Evolutionary conservation across 2,113 vertebrate species (phyloP), one percentile per base, ranked within the genome.

Genomic region (Arizona elegans): DNA sequence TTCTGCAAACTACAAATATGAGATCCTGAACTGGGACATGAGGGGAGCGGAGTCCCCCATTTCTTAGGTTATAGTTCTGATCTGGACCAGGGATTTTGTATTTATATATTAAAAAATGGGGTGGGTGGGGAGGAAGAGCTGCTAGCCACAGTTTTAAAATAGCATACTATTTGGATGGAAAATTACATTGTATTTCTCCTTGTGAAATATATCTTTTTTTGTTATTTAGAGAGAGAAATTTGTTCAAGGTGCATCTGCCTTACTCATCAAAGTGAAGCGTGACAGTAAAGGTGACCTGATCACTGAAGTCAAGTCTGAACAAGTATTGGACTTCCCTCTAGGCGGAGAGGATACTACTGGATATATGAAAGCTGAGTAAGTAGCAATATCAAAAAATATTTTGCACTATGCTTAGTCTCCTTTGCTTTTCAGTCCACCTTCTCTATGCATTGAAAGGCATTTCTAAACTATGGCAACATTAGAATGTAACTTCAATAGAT

Each of bases 241-340:
- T 93, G 17, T 98, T 90, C 98, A 97, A 94, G 98, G 98, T 55
- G 95, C 97, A 6, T 91, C 98, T 0, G 96, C 97, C 92, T 98
- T 96, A 96, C 97, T 93, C 86, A 98, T 98, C 95, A 95, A 97
- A 62, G 94, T 99, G 96, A 99, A 98, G 93, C 95, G 96, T 85
- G 86, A 96, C 2, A 62, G 97, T 1, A 54, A 97, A 26, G 96
- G 97, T 1, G 54, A 97, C 26, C 91, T 98, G 90, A 98, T 99
- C 94, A 89, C 96, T 58, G 96, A 98, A 90, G 98, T 95, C 23
- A 92, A n/a, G 0, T 98, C 98, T 0, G 94, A 97, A 93, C 98
- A 99, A 95, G 70, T 98, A 8, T 97, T 98, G 92, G 96, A 98
- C 93, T 98, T 98, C 93, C 97, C 98, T 33, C 97, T 97, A 95